Evolutionary conservation across 2,888 invertebrate species (phyloP), one percentile per base, ranked within the genome.

Genomic region (Rhodophaea formosa): DNA sequence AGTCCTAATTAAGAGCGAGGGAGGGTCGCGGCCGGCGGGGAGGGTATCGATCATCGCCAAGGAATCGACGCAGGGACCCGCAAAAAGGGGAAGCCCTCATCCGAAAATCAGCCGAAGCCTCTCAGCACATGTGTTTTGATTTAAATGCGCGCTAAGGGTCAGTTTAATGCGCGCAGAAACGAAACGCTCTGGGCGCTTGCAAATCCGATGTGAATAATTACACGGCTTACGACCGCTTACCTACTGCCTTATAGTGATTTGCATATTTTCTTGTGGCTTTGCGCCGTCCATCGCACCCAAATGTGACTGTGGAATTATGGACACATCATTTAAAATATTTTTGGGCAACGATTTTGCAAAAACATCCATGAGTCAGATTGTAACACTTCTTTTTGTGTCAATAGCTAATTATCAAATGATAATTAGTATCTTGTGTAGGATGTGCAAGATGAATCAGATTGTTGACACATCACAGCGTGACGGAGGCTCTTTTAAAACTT

Each of bases 1-100:
- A 94, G 94, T 94, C 94, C 95, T 95, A 95, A 95, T 95, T 95
- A 95, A 95, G 95, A 94, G 94, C 92, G 93, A 93, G 94, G 93
- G 83, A 77, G 84, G 83, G 82, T 77, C 82, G 81, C 83, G 84
- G 84, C 84, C 78, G 78, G 77, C 76, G 84, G 83, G 81, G 84
- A 77, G 84, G 84, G 88, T 90, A 89, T 90, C 88, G 90, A 90
- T 90, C 90, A 90, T 88, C 84, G 71, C 86, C 81, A 89, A 91
- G 90, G 90, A 90, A 90, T 90, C 88, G 89, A 89, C 87, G 88
- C 84, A 86, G 87, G 87, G 88, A 88, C 87, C 84, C 86, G 84
- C 87, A 88, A 88, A 90, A 89, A 88, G 90, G 89, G 88, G 85
- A 83, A 80, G 82, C 86, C 84, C 87, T 86, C 89, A 85, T 86